phyloP scores from a whole-genome alignment of 2,113 vertebrate genomes.

The Pseudopodoces humilis region DNA sequence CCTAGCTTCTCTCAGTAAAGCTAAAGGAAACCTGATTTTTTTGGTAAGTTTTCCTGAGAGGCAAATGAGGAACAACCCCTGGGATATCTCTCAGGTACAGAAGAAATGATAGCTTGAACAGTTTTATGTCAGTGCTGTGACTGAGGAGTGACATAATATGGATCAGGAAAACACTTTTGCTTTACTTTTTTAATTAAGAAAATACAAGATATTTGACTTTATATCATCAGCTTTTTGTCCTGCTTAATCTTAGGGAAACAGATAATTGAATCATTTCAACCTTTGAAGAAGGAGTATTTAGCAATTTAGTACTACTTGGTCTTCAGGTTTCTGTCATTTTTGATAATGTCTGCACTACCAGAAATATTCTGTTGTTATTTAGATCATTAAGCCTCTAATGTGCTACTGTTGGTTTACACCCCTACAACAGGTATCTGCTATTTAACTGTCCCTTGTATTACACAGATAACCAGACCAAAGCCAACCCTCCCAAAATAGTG shows the following conservation, averaged over 20 bases:
- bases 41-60: not conserved
- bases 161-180: not conserved
- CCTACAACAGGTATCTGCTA: not conserved
- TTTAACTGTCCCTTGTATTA: not conserved
- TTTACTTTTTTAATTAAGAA: not conserved
- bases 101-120: not conserved
- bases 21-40: not conserved
- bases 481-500: accelerated
- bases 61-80: not conserved
- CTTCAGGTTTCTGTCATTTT: not conserved
- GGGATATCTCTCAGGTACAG: not conserved
- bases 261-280: not conserved
- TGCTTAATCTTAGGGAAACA: not conserved
- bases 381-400: not conserved
- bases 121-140: not conserved
- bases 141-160: not conserved
- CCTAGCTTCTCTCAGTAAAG: not conserved
- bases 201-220: not conserved
- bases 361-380: not conserved
- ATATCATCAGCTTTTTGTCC: not conserved
- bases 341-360: not conserved
- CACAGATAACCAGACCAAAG: not conserved
- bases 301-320: not conserved
- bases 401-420: not conserved
- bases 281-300: not conserved